phyloP scores from a whole-genome alignment of 2,797 vertebrate genomes.

The Manis javanica region DNA sequence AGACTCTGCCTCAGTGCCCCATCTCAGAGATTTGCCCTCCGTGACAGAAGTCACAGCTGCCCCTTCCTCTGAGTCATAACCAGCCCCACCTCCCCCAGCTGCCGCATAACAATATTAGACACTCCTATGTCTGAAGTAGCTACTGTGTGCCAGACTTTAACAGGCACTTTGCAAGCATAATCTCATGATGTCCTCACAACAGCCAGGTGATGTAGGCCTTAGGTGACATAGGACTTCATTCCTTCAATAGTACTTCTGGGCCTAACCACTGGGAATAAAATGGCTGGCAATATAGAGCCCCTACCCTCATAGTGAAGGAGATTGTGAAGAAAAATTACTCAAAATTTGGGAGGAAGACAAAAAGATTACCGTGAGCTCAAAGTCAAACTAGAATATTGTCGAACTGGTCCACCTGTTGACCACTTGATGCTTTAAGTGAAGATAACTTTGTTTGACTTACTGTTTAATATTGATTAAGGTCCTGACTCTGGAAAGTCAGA shows the following conservation, averaged over 20 bases:
- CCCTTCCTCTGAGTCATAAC: not conserved
- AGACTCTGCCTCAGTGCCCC: constrained; percentile 25
- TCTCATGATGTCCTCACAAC: constrained; percentile 22
- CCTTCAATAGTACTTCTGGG: not conserved
- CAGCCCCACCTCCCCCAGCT: not conserved
- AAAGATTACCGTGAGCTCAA: not conserved
- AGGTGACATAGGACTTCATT: not conserved
- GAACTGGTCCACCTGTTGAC: not conserved
- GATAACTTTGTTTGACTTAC: not conserved
- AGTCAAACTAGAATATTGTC: not conserved
- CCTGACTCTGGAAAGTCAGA: not conserved
- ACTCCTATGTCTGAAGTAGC: not conserved
- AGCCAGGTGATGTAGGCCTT: not conserved
- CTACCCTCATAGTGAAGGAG: not conserved
- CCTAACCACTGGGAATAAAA: not conserved
- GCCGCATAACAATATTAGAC: constrained; percentile 54
- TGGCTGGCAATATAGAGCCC: not conserved
- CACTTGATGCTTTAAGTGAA: not conserved
- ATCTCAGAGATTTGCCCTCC: constrained; percentile 23
- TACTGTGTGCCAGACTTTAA: constrained; percentile 22
- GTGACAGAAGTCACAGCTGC: constrained; percentile 31
- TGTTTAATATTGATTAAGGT: constrained; percentile 24
- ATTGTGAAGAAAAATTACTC: not conserved
- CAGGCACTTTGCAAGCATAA: not conserved
- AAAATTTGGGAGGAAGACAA: constrained; percentile 11